Evolutionary conservation across 2,113 vertebrate species (phyloP).

Genomic region (Barnardius zonarius): DNA sequence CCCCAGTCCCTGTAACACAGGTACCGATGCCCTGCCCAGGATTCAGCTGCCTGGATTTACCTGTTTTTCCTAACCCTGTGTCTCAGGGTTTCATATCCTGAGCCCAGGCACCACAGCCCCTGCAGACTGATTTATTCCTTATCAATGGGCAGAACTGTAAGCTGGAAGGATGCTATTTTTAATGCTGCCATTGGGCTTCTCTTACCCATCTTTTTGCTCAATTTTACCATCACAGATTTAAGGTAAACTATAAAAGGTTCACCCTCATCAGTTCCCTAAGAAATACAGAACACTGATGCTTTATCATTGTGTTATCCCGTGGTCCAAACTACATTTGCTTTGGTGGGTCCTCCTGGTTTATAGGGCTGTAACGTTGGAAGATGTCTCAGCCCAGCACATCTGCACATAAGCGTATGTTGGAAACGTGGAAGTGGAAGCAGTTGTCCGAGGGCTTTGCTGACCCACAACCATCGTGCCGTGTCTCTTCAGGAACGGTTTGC

Average conservation of each 20-base stretch:
- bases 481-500: not conserved
- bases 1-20: not conserved
- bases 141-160: not conserved
- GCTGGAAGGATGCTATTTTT: not conserved
- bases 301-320: fast-evolving
- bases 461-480: fast-evolving
- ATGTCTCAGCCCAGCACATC: not conserved
- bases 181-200: not conserved
- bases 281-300: not conserved
- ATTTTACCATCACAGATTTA: not conserved
- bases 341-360: not conserved
- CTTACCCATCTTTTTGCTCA: not conserved
- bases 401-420: fast-evolving
- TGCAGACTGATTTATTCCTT: not conserved
- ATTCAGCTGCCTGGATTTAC: not conserved
- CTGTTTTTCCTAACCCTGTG: not conserved
- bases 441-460: not conserved
- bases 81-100: not conserved
- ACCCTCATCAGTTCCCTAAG: not conserved
- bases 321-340: not conserved
- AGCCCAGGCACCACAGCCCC: not conserved
- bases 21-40: not conserved
- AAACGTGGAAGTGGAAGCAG: not conserved
- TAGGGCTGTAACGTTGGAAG: not conserved
- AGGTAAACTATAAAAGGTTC: not conserved